These are phyloP conservation scores for Gryon sp. DNA, from an alignment of 1,140 invertebrate species.

Conservation along the genomic window DNA sequence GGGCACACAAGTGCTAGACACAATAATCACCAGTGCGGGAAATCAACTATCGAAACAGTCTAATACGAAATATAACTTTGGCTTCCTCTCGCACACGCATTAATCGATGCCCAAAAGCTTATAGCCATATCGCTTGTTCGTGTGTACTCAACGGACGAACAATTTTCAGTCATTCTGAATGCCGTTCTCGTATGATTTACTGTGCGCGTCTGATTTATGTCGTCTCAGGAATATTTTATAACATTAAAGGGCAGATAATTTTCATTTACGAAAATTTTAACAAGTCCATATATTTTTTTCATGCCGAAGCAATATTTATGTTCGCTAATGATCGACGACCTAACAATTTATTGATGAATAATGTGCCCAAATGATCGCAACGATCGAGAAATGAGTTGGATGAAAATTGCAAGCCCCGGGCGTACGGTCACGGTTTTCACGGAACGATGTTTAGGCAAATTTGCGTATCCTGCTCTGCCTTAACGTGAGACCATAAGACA, in stretches of 20 bases:
- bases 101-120: neutral
- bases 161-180: slow-evolving; percentile 1
- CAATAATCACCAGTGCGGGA: slow-evolving; percentile 66
- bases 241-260: slow-evolving; percentile 42
- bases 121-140: neutral
- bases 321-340: slow-evolving; percentile 31
- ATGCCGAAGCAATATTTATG: slow-evolving; percentile 41
- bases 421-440: slow-evolving; percentile 23
- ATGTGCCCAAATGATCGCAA: slow-evolving; percentile 56
- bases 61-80: slow-evolving; percentile 11
- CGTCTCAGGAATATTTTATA: slow-evolving; percentile 9
- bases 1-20: slow-evolving; percentile 62
- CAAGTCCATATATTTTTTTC: slow-evolving; percentile 21
- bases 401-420: slow-evolving; percentile 54
- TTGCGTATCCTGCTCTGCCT: slow-evolving; percentile 5
- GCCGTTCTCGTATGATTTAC: slow-evolving; percentile 12
- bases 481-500: slow-evolving; percentile 13
- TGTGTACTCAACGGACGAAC: no score
- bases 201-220: slow-evolving; percentile 25
- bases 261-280: slow-evolving; percentile 50
- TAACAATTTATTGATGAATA: slow-evolving; percentile 61
- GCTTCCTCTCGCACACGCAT: neutral
- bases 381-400: slow-evolving; percentile 39
- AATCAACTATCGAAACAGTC: slow-evolving; percentile 68
- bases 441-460: slow-evolving; percentile 54